Conservation (phyloP, 2,888 invertebrate genomes). For the Eretmocerus hayati region DNA sequence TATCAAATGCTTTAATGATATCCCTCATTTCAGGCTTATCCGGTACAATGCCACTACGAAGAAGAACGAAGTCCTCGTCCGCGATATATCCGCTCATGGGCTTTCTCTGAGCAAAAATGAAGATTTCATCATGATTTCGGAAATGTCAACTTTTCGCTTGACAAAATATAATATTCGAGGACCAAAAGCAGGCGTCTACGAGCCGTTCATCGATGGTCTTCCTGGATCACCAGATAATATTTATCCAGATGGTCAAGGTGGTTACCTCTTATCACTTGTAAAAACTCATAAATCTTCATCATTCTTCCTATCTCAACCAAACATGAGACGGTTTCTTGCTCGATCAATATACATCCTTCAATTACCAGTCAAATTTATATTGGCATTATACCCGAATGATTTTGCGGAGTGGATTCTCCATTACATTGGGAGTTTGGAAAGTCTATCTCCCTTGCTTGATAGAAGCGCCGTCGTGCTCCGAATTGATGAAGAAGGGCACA, state of each 20-base stretch:
- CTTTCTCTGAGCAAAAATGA: slow-evolving; percentile 73
- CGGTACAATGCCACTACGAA: slow-evolving; percentile 74
- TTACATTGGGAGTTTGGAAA: slow-evolving; percentile 38
- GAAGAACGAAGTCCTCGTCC: slow-evolving; percentile 66
- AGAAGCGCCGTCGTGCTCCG: no score
- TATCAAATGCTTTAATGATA: no score
- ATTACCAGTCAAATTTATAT: slow-evolving; percentile 56
- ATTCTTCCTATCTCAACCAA: slow-evolving; percentile 56
- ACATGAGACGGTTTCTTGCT: slow-evolving; percentile 58
- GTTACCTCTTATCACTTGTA: slow-evolving; percentile 52
- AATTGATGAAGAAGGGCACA: slow-evolving; percentile 65
- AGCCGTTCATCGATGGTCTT: slow-evolving; percentile 74
- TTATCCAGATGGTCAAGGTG: slow-evolving; percentile 54
- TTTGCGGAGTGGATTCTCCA: slow-evolving; percentile 57
- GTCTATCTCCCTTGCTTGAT: no score
- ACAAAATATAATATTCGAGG: slow-evolving; percentile 74
- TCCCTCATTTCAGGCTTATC: slow-evolving; percentile 61
- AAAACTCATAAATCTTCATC: slow-evolving; percentile 54
- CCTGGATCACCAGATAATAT: slow-evolving; percentile 67
- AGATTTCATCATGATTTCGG: slow-evolving; percentile 73
- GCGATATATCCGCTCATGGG: slow-evolving; percentile 79
- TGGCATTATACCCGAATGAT: slow-evolving; percentile 62
- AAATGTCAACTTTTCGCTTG: slow-evolving; percentile 61
- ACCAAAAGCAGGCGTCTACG: slow-evolving; percentile 67
- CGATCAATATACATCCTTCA: slow-evolving; percentile 57